Percentiles rank a stretch among this genome's conserved stretches.
phyloP scores from a whole-genome alignment of 2,888 invertebrate genomes.

The Andrena hattorfiana region DNA sequence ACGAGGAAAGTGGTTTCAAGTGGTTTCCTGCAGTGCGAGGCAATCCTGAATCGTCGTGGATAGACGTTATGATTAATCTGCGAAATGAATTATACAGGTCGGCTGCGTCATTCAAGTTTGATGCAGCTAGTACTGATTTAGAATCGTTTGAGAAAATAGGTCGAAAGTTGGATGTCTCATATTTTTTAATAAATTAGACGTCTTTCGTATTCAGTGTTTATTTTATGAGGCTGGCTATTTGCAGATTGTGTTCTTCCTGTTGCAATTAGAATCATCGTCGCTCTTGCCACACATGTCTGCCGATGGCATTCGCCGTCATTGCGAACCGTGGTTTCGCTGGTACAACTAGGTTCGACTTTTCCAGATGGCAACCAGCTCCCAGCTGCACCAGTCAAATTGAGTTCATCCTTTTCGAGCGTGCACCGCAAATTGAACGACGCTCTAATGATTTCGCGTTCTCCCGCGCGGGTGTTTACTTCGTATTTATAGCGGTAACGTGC shows the following conservation, averaged over 20 bases:
- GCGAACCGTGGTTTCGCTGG: conserved; percentile 24
- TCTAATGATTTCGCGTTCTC: conserved; percentile 68
- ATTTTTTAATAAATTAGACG: too few species aligned
- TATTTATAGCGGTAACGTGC: conserved; percentile 70
- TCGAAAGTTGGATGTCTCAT: too few species aligned
- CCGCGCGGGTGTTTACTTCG: conserved; percentile 57
- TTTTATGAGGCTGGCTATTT: background rate
- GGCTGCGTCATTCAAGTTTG: background rate
- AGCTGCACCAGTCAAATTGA: conserved; percentile 64
- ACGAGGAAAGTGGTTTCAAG: conserved; percentile 29
- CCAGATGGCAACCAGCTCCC: conserved; percentile 43
- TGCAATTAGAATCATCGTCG: background rate
- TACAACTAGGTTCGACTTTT: conserved; percentile 44
- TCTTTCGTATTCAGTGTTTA: background rate
- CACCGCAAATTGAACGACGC: conserved; percentile 69
- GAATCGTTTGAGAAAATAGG: too few species aligned
- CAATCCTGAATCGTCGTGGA: background rate
- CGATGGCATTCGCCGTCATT: conserved; percentile 48
- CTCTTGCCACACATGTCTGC: conserved; percentile 13
- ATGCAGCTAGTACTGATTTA: background rate
- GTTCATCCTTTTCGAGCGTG: conserved; percentile 62
- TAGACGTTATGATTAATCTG: conserved; percentile 26
- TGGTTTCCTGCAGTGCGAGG: conserved; percentile 4
- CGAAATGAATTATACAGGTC: conserved; percentile 11
- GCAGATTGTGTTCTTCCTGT: conserved; percentile 1